phyloP scores from a whole-genome alignment of 37 sponge, comb jelly and placozoan genomes.

The Crambe crambe region DNA sequence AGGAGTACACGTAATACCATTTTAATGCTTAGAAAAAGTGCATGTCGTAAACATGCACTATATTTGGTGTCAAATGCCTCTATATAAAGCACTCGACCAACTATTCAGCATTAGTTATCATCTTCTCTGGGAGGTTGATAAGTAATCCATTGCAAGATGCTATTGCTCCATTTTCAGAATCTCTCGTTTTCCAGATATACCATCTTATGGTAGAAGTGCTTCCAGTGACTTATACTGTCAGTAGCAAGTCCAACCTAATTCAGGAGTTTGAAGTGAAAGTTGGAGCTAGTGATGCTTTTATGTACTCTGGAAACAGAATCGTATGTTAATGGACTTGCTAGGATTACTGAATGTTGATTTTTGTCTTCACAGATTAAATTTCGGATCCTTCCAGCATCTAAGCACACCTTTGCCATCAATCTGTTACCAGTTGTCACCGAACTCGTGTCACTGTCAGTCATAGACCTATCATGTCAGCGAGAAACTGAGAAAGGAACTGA shows the following conservation, averaged over 20 bases:
- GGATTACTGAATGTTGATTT: background rate
- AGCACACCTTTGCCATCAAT: constrained; percentile 54
- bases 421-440: constrained; percentile 62
- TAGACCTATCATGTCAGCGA: constrained; percentile 47
- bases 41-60: no score
- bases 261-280: constrained; percentile 88
- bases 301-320: constrained; percentile 80
- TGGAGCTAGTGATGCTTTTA: constrained; percentile 72
- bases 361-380: background rate
- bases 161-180: background rate
- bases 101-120: no score
- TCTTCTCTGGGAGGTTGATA: no score
- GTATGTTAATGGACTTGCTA: constrained; percentile 15
- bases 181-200: constrained; percentile 32
- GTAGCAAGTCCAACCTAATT: constrained; percentile 71
- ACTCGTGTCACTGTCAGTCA: constrained; percentile 41
- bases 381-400: no score
- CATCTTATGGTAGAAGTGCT: constrained; percentile 46
- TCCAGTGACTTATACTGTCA: constrained; percentile 46
- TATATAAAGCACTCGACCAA: no score
- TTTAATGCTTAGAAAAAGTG: no score
- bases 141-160: no score
- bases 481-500: background rate
- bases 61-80: no score
- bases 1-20: no score